Base-by-base conservation (phyloP, 2,888 invertebrate species). In the Deroplatys truncata region DNA sequence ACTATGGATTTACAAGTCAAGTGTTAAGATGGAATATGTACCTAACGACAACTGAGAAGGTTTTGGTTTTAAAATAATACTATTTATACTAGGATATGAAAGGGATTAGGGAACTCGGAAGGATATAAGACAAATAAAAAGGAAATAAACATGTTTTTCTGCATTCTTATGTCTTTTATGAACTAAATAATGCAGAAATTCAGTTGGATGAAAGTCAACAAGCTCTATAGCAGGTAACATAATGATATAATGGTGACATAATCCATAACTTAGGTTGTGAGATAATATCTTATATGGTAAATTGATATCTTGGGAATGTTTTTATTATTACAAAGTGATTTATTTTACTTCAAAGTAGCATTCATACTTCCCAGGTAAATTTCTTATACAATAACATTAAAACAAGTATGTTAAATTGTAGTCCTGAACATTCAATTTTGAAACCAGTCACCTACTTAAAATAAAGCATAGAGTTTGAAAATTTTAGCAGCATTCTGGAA, bases 21-120 rank as follows among this genome's bases (percentile, higher is more conserved):
- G 83, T 87, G 83, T 82, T 31, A 35, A 82, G 31, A 86, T 82
- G 87, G 56, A 72, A 72, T 43, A 31, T 87, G 25, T 82, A 87
- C 87, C 87, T 87, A 87, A 87, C 87, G 87, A 87, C 87, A 87
- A 87, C n/a, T 82, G 87, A 87, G 82, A 87, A 87, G 83, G 83
- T 82, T n/a, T 43, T 10, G 35, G 2, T 72, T 72, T 72, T 4
- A 2, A 25, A 72, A 4, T 72, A 72, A 25, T 25, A 72, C 5
- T 43, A 43, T 43, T 72, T 72, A 25, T 15, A 20, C 56, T 72
- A 72, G 56, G 20, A 7, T 20, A 16, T 56, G 20, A 56, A 56
- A 20, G 56, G 56, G 3, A 72, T 72, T 5, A 20, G 56, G 5
- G 5, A 72, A 72, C 8, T 72, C 4, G 25, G 56, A 20, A 72